phyloP scores from a whole-genome alignment of 2,113 vertebrate genomes.

The Butorides virescens region DNA sequence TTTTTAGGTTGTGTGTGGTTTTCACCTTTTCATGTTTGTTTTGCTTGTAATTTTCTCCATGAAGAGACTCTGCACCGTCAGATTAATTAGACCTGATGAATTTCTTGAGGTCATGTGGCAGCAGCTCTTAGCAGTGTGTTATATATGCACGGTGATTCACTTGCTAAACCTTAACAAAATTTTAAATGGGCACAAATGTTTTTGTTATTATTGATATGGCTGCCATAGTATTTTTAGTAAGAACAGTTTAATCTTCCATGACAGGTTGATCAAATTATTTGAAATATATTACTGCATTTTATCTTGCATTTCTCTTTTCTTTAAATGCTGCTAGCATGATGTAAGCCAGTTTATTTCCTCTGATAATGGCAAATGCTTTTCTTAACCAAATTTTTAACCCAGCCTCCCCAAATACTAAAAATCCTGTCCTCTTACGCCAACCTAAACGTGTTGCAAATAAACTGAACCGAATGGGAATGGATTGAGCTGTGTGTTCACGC shows the following conservation, averaged over 20 bases:
- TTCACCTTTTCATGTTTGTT: background rate
- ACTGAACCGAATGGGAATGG: background rate
- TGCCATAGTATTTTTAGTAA: background rate
- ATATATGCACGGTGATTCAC: background rate
- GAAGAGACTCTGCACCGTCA: background rate
- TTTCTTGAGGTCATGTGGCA: background rate
- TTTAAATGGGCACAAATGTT: background rate
- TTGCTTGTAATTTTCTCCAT: background rate
- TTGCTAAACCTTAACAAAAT: background rate
- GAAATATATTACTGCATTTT: background rate
- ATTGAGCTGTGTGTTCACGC: background rate
- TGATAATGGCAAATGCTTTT: background rate
- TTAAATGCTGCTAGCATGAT: background rate
- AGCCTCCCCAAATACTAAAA: accelerated
- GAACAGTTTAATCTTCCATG: background rate
- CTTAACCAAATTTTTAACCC: background rate
- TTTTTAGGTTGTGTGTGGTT: background rate
- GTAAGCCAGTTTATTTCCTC: background rate
- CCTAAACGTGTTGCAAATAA: background rate
- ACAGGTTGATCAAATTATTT: background rate
- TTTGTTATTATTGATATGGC: background rate
- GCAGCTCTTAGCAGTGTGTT: background rate
- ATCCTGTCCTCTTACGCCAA: background rate
- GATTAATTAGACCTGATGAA: background rate
- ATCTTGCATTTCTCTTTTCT: background rate